phyloP scores from a whole-genome alignment of 2,888 invertebrate genomes.

The Drosophila paramelanica region DNA sequence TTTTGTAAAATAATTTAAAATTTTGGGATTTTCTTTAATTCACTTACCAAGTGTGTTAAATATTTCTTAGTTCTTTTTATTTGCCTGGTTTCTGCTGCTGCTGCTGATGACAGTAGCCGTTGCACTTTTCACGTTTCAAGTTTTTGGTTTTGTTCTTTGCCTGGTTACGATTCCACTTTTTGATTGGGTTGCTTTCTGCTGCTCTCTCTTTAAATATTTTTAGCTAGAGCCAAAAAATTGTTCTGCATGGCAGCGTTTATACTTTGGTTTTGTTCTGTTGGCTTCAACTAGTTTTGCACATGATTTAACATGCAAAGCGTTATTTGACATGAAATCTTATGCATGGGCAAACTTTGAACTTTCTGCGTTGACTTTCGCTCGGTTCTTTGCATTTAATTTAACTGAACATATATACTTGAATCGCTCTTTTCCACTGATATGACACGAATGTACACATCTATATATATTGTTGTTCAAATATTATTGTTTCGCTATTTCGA shows the following conservation, averaged over 20 bases:
- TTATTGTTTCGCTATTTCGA: not conserved
- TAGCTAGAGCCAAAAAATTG: constrained; percentile 13
- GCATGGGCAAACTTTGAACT: constrained; percentile 31
- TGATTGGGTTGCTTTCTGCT: constrained; percentile 19
- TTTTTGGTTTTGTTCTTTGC: constrained; percentile 32
- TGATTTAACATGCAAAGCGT: constrained; percentile 68
- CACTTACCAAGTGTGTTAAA: constrained; percentile 37
- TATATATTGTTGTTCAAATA: not conserved
- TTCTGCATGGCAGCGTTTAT: constrained; percentile 27
- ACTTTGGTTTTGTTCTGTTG: constrained; percentile 14
- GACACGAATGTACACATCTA: not conserved
- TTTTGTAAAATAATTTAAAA: constrained; percentile 34
- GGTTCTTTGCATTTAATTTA: constrained; percentile 6
- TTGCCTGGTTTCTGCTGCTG: not conserved
- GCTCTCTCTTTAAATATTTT: not conserved
- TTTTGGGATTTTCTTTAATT: constrained; percentile 2
- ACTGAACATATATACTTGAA: not conserved
- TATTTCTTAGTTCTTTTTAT: not conserved
- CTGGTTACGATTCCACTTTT: constrained; percentile 31
- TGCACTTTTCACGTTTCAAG: constrained; percentile 36
- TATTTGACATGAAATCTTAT: constrained; percentile 48
- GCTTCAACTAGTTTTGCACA: constrained; percentile 60
- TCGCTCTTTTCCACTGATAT: not conserved
- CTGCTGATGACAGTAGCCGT: constrained; percentile 40
- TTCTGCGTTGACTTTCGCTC: constrained; percentile 17